Evolutionary conservation across 1,140 invertebrate species (phyloP), one percentile per base, ranked within the genome.

Genomic region (Tetragnatha versicolor): DNA sequence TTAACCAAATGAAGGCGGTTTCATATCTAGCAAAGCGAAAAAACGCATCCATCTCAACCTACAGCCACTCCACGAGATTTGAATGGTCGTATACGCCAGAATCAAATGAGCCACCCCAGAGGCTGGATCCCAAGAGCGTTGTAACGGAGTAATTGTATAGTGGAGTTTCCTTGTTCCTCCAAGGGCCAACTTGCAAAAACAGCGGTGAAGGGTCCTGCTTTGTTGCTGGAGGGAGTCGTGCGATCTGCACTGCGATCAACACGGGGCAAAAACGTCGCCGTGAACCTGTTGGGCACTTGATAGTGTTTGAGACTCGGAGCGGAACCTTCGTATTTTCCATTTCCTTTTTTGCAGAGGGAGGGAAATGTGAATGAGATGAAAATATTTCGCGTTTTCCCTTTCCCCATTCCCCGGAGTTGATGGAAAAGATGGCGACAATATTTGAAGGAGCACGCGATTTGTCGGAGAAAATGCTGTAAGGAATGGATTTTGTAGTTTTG

Each of bases 121-220:
- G 73, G n/a, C 45, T 17, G 10, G 3, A 25, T 79, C 76, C 76
- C 76, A 12, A 14, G 76, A 79, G 76, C 58, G 76, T 79, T 79
- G 76, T 79, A 79, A 79, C 63, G 61, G 63, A 29, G 65, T 79
- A 79, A 79, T 79, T 79, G 76, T 79, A 65, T 79, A 79, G 76
- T 79, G 76, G 76, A 79, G 51, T 79, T 79, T 79, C 69, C 76
- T 79, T 79, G 76, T 79, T 79, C 22, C 63, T 65, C 73, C 55
- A 55, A 53, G 73, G 60, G 47, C 60, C 73, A 65, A 66, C 63
- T 60, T 79, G 63, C 49, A 51, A 69, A 79, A 79, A 79, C 76
- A 79, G 76, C 60, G 76, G 76, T 69, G 42, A 68, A 68, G 63
- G 72, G 65, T 69, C 76, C 76, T 66, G 63, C 76, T 79, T 79